Conservation (phyloP, 1,140 invertebrate species). For the Calosoma granatense region DNA sequence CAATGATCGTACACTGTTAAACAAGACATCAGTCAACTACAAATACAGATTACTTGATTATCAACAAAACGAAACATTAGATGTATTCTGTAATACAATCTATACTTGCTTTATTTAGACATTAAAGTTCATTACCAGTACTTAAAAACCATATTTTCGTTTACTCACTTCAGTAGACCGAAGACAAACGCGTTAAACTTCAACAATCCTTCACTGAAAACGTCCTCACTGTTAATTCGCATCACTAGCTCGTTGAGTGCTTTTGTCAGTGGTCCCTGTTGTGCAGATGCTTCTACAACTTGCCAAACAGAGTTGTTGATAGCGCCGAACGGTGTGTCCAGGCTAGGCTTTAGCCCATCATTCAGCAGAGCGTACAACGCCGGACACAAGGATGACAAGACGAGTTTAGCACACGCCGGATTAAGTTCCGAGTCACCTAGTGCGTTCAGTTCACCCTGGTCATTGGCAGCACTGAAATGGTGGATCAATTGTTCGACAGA, state of each 20-base stretch:
- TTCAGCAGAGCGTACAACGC: conserved; percentile 74
- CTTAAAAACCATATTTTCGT: neutral
- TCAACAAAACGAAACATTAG: conserved; percentile 13
- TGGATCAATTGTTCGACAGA: conserved; percentile 55
- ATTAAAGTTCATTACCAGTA: too few relatives aligned
- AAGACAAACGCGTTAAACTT: conserved; percentile 87
- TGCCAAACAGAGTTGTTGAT: conserved; percentile 84
- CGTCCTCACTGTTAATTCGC: conserved; percentile 73
- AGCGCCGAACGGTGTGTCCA: conserved; percentile 77
- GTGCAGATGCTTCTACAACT: conserved; percentile 75
- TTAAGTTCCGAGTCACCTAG: conserved; percentile 44
- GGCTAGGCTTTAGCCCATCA: conserved; percentile 67
- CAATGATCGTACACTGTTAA: conserved; percentile 65
- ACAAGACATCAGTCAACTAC: too few relatives aligned
- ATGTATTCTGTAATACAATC: neutral
- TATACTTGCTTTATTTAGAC: too few relatives aligned
- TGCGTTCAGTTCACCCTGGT: conserved; percentile 42
- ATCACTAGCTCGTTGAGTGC: conserved; percentile 78
- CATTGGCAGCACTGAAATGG: conserved; percentile 44
- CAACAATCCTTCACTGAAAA: conserved; percentile 70
- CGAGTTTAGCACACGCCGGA: conserved; percentile 55
- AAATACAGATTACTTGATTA: conserved; percentile 14
- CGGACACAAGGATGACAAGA: conserved; percentile 64
- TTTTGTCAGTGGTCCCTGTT: conserved; percentile 73
- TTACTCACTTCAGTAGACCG: conserved; percentile 74